These are phyloP conservation scores for Parelbella ahira DNA, from an alignment of 2,888 invertebrate genomes.

Conservation along the genomic window DNA sequence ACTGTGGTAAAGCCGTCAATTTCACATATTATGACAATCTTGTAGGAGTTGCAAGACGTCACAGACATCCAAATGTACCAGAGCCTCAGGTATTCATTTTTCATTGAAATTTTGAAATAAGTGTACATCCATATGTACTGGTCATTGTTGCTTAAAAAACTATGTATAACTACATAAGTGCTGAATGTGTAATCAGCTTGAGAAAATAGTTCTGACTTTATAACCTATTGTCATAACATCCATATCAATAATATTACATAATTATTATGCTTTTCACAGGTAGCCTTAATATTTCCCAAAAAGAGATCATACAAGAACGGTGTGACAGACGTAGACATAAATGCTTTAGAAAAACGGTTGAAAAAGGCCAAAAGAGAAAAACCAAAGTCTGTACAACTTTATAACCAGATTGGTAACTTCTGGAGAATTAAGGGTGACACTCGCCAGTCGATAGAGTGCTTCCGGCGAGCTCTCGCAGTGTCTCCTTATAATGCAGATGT, in stretches of 20 bases:
- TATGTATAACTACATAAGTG: no score
- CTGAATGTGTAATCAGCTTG: no score
- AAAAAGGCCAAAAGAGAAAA: conserved; percentile 91
- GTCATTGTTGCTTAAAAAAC: no score
- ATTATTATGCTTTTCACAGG: no score
- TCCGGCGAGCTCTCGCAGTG: conserved; percentile 90
- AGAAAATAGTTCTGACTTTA: no score
- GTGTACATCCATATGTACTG: no score
- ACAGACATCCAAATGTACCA: conserved; percentile 90
- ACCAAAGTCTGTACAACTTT: conserved; percentile 90
- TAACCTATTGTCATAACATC: no score
- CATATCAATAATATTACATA: no score
- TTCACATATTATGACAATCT: conserved; percentile 94
- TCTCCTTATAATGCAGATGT: conserved; percentile 93
- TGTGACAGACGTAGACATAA: conserved; percentile 86
- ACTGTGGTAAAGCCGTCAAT: conserved; percentile 92
- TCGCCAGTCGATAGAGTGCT: conserved; percentile 92
- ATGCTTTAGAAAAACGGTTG: conserved; percentile 85
- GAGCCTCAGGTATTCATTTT: conserved; percentile 84
- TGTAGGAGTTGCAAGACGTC: conserved; percentile 90
- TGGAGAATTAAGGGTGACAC: conserved; percentile 95
- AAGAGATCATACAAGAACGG: conserved; percentile 81
- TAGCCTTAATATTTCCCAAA: conserved; percentile 88
- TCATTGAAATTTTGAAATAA: no score
- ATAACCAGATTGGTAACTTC: conserved; percentile 95